phyloP scores from a whole-genome alignment of 1,140 invertebrate genomes.

The Halictus rubicundus region DNA sequence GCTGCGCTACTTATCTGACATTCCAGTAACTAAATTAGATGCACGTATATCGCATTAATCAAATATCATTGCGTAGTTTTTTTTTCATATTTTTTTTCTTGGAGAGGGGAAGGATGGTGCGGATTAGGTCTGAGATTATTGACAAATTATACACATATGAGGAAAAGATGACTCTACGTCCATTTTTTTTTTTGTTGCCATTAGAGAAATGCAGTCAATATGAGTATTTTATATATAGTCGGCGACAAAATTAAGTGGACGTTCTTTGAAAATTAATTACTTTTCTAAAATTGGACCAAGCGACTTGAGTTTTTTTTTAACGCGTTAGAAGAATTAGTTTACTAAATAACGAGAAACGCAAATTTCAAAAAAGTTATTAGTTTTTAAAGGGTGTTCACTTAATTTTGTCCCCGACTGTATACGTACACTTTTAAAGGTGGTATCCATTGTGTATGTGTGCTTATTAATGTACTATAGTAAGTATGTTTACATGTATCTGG shows the following conservation, averaged over 20 bases:
- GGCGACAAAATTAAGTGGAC: too few species aligned
- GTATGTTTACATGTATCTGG: too few species aligned
- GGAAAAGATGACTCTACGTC: neutral
- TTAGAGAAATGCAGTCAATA: too few species aligned
- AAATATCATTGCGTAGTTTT: slow-evolving; percentile 29
- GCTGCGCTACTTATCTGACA: slow-evolving; percentile 34
- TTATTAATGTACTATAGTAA: neutral
- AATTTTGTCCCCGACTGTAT: too few species aligned
- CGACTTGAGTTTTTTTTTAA: too few species aligned
- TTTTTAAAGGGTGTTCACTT: too few species aligned
- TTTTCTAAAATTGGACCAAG: too few species aligned
- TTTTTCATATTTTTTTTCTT: neutral
- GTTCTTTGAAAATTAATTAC: too few species aligned
- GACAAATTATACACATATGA: slow-evolving; percentile 35
- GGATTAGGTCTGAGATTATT: neutral
- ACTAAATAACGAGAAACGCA: too few species aligned
- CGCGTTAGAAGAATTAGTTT: too few species aligned
- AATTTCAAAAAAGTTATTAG: too few species aligned
- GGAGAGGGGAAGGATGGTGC: neutral
- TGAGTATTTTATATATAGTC: too few species aligned
- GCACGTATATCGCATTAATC: slow-evolving; percentile 61
- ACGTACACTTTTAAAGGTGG: neutral
- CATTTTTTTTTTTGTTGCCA: neutral
- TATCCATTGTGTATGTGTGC: neutral
- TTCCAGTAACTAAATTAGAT: slow-evolving; percentile 43